These are phyloP conservation scores for Phengaris alcon DNA, from an alignment of 2,888 invertebrate species.

Conservation along the genomic window DNA sequence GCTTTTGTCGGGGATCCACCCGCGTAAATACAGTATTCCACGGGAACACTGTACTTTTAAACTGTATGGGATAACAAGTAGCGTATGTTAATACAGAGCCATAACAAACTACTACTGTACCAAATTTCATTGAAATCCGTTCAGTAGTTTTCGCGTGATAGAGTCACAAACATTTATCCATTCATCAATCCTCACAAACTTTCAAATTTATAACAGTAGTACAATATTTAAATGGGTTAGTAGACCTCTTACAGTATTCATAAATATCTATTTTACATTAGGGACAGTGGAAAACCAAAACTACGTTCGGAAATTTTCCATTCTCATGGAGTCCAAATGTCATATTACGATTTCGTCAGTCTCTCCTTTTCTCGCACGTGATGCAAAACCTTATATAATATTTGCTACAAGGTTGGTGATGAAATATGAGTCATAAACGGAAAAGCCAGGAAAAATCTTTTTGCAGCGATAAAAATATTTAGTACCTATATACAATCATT, in stretches of 20 bases:
- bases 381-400: neutral
- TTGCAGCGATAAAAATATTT: neutral
- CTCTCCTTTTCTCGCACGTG: neutral
- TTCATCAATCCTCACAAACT: no score
- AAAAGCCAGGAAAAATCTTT: conserved; percentile 6
- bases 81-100: no score
- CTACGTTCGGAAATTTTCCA: neutral
- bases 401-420: conserved; percentile 4
- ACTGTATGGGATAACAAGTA: no score
- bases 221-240: neutral
- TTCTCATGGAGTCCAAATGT: neutral
- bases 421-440: conserved; percentile 2
- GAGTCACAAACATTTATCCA: no score
- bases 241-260: neutral
- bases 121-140: no score
- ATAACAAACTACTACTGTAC: no score
- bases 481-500: neutral
- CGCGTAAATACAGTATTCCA: no score
- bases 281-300: neutral
- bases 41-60: no score
- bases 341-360: neutral
- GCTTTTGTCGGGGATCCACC: no score
- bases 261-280: neutral
- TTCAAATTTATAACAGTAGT: no score
- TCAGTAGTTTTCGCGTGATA: no score